Conservation (phyloP, 1,140 invertebrate genomes). For the Danaus plexippus region DNA sequence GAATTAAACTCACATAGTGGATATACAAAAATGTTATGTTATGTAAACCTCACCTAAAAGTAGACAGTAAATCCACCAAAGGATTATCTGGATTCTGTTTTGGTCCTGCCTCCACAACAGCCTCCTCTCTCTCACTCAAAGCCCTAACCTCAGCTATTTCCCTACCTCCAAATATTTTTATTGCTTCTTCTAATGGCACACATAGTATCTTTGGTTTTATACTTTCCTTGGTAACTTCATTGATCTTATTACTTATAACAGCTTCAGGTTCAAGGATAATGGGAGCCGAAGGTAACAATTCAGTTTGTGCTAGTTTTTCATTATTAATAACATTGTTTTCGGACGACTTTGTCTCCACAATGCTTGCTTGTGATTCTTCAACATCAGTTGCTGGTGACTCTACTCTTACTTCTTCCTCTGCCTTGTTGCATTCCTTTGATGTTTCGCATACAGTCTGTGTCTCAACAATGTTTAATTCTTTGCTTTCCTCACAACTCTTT, state of each 20-base stretch:
- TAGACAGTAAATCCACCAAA: constrained; percentile 54
- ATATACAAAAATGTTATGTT: neutral
- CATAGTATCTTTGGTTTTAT: constrained; percentile 32
- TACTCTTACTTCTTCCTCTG: neutral
- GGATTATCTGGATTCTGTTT: constrained; percentile 48
- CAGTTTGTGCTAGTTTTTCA: constrained; percentile 3
- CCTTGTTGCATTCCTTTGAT: neutral
- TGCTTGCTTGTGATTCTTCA: neutral
- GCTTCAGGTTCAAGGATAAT: constrained; percentile 29
- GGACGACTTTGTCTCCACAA: neutral
- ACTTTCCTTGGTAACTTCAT: constrained; percentile 12
- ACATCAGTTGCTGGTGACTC: neutral
- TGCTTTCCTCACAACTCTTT: no score
- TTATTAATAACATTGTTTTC: neutral
- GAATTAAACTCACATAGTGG: no score
- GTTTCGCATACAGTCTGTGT: neutral
- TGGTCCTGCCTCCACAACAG: constrained; percentile 46
- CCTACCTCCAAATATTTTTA: constrained; percentile 43
- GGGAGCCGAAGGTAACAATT: constrained; percentile 47
- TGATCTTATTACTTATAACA: constrained; percentile 6
- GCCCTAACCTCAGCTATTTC: constrained; percentile 45
- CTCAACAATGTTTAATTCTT: neutral
- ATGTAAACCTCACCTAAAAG: constrained; percentile 37
- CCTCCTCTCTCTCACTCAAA: constrained; percentile 53
- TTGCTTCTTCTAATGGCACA: constrained; percentile 47